A percentile compares a stretch with the other conserved stretches of the same genome.
Conservation (phyloP, 1,140 invertebrate species). For the Atta colombica region DNA sequence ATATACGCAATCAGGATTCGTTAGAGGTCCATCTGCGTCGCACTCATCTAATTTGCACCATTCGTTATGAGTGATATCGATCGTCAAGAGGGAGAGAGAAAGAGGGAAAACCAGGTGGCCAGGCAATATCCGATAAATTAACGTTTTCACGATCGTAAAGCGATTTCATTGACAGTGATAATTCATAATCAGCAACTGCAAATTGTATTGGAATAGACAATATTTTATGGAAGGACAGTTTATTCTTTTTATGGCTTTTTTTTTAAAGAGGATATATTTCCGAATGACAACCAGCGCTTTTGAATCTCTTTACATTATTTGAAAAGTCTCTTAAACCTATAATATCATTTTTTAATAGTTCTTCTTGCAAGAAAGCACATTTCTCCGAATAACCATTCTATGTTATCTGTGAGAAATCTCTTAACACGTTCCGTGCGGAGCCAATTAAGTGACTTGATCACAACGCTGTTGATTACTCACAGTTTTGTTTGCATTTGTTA, state of each 20-base stretch:
- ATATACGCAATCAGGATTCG: conserved; percentile 27
- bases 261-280: background rate
- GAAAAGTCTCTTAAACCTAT: background rate
- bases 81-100: conserved; percentile 1
- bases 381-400: background rate
- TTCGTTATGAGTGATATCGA: conserved; percentile 51
- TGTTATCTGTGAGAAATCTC: background rate
- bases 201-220: background rate
- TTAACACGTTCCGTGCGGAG: background rate
- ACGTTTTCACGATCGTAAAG: conserved; percentile 17
- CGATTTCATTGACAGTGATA: background rate
- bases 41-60: conserved; percentile 32
- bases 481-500: too few relatives aligned
- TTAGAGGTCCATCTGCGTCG: conserved; percentile 27
- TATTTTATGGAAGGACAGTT: background rate
- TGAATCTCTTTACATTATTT: background rate
- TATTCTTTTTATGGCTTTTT: background rate
- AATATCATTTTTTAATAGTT: too few relatives aligned
- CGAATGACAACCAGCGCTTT: background rate
- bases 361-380: background rate
- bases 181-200: background rate
- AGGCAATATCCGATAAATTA: conserved; percentile 40
- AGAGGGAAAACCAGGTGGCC: background rate
- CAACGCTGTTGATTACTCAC: too few relatives aligned
- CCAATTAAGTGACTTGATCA: too few relatives aligned